Evolutionary conservation across 2,113 vertebrate genomes (phyloP), one percentile per base, ranked within the genome.

Genomic region (Neogale vison): DNA sequence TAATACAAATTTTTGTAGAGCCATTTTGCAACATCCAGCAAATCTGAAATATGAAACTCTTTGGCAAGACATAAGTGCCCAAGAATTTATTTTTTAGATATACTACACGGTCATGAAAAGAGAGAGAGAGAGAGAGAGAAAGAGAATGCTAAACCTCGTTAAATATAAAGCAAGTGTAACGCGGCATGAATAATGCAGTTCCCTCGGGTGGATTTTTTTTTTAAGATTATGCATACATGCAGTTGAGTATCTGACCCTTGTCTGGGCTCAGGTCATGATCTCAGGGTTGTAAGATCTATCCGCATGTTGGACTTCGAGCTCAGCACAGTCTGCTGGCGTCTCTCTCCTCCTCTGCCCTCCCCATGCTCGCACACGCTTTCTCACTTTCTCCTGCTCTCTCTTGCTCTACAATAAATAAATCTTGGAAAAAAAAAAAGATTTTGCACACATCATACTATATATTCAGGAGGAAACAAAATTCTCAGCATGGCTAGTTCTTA

Each of bases 11-110:
- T 63, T 72, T 24, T 26, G 3, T 42, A 82, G 31, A 50, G 20
- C 12, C 23, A 7, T 79, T 89, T 79, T 63, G 69, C 8, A 94
- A 81, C 31, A 86, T 55, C 52, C 34, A 85, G 80, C 31, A 86
- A 82, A 83, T 67, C 36, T 39, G 89, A 86, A 85, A 39, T 65
- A 71, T n/a, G 39, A 90, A 72, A 45, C 24, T 61, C 65, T 59
- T 63, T 26, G 42, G 21, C 17, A 82, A 21, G 39, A 52, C 26
- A 63, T 52, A 55, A 3, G 11, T 42, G 45, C 85, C 79, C 72
- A 81, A 72, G 79, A 95, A 82, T 69, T 34, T 69, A 82, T 39
- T 36, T n/a, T 91, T 57, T n/a, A 93, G 65, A 85, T 92, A 86
- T 59, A 71, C 18, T 55, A 76, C 6, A 8, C 13, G 26, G 42